Conservation (phyloP, 2,888 invertebrate genomes). For the Rhamnusium bicolor region DNA sequence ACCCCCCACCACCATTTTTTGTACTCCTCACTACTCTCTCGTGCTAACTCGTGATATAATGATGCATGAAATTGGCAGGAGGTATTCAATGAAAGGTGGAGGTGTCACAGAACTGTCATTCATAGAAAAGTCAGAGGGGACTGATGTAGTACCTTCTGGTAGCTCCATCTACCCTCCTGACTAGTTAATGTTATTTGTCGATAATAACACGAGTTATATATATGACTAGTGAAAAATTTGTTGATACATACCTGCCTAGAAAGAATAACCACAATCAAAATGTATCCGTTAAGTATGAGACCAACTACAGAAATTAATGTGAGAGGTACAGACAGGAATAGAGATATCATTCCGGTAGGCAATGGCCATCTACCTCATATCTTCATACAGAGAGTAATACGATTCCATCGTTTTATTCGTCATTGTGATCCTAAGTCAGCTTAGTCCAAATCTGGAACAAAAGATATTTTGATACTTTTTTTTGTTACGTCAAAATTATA, state of each 20-base stretch:
- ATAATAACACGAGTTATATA: no score
- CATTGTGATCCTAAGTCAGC: not conserved
- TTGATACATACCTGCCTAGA: constrained; percentile 79
- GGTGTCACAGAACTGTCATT: no score
- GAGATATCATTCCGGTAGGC: constrained; percentile 77
- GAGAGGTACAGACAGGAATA: constrained; percentile 79
- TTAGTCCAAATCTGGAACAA: not conserved
- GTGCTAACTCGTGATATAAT: no score
- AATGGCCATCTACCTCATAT: constrained; percentile 61
- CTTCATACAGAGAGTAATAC: constrained; percentile 44
- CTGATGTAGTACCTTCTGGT: no score
- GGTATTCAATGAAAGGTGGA: no score
- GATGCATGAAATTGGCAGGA: no score
- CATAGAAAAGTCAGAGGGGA: no score
- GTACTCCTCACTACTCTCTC: no score
- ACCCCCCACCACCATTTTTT: no score
- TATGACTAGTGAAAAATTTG: no score
- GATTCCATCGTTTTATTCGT: constrained; percentile 6
- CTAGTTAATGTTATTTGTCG: no score
- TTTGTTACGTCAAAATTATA: not conserved
- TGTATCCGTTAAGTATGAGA: constrained; percentile 82
- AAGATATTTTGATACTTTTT: not conserved
- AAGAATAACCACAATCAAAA: constrained; percentile 81
- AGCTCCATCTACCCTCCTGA: no score
- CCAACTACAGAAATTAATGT: constrained; percentile 81